A percentile compares a stretch with the other conserved stretches of the same genome.
Evolutionary conservation across 2,113 vertebrate genomes (phyloP).

Genomic region (Albula goreensis): DNA sequence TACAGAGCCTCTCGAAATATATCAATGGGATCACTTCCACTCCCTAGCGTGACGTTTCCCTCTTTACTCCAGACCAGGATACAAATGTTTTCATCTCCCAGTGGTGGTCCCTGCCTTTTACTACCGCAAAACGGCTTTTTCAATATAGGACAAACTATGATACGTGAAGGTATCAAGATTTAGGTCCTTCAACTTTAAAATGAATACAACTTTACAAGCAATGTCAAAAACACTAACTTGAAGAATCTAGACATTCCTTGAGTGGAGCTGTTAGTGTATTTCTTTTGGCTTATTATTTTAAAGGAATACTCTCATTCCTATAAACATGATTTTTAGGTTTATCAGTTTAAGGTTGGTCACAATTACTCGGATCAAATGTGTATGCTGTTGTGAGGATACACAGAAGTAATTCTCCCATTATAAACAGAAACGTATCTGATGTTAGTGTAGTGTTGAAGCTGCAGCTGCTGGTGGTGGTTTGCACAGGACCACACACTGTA

Average conservation of each 20-base stretch:
- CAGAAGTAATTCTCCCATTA: background rate
- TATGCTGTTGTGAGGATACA: background rate
- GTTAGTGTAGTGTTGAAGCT: background rate
- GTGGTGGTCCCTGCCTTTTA: background rate
- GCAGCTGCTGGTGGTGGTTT: background rate
- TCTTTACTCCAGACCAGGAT: constrained; percentile 21
- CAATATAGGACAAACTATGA: background rate
- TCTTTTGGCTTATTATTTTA: no score
- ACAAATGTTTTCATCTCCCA: constrained; percentile 29
- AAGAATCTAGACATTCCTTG: no score
- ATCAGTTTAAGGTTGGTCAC: no score
- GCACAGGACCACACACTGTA: background rate
- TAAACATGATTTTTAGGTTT: no score
- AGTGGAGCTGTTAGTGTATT: no score
- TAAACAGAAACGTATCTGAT: background rate
- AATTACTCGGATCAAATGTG: background rate
- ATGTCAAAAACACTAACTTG: no score
- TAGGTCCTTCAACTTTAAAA: no score
- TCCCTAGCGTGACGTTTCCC: constrained; percentile 48
- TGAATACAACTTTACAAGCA: no score
- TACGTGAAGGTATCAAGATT: background rate
- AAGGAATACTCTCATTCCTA: no score
- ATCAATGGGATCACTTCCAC: constrained; percentile 67
- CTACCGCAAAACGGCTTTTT: background rate
- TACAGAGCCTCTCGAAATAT: constrained; percentile 64